Evolutionary conservation across 1,140 invertebrate species (phyloP).

Genomic region (Cydia pomonella): DNA sequence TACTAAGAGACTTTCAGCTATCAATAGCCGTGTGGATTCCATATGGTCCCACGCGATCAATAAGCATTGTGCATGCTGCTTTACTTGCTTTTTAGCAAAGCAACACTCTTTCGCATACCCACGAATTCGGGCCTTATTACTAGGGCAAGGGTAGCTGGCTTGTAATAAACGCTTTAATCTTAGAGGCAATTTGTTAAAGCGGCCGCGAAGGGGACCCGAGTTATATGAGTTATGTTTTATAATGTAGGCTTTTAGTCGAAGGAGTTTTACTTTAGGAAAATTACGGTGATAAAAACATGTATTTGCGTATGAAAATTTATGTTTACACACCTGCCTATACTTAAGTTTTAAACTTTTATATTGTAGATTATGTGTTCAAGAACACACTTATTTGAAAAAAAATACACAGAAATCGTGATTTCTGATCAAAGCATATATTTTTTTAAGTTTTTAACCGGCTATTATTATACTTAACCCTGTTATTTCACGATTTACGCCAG

Average conservation of each 20-base stretch:
- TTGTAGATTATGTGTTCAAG: too few relatives aligned
- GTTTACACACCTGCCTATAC: too few relatives aligned
- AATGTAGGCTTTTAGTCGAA: constrained; percentile 17
- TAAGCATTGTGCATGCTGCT: background rate
- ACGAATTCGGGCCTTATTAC: constrained; percentile 26
- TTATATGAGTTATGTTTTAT: constrained; percentile 15
- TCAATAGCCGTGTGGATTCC: too few relatives aligned
- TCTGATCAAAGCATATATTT: too few relatives aligned
- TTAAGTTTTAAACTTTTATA: too few relatives aligned
- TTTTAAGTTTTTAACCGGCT: too few relatives aligned
- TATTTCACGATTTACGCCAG: too few relatives aligned
- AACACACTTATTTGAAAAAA: too few relatives aligned
- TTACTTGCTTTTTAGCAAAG: constrained; percentile 9
- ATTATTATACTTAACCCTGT: too few relatives aligned
- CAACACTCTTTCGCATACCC: constrained; percentile 15
- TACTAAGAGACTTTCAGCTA: too few relatives aligned
- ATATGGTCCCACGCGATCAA: too few relatives aligned
- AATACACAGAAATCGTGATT: too few relatives aligned
- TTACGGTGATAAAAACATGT: background rate
- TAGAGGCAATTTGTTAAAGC: constrained; percentile 29
- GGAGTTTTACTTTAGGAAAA: constrained; percentile 13
- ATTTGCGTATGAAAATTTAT: background rate
- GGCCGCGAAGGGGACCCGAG: background rate
- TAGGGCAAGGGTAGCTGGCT: constrained; percentile 22
- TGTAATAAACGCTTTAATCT: constrained; percentile 31